Base-by-base conservation (phyloP, 2,888 invertebrate species). In the Koerneria pararmatus region DNA sequence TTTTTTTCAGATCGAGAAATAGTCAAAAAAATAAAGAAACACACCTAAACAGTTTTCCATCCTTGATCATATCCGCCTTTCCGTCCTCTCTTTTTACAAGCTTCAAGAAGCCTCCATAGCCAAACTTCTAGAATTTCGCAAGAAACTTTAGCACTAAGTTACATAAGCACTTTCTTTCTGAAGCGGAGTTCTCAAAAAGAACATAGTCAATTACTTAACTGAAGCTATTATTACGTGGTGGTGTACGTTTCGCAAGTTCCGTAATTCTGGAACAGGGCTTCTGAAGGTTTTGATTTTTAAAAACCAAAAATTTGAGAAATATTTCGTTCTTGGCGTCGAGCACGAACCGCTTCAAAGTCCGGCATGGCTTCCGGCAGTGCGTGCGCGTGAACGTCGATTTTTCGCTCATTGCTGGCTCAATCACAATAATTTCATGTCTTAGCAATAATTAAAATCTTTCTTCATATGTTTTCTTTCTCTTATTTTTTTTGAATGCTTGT, bases 361-460 rank as follows among this genome's bases (percentile, higher is more conserved):
- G 87, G 87, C 85, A 87, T 87, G n/a, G 77, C 79, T 66, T 84
- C 80, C 0, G 87, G 87, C 32, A 87, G 77, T 74, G 87, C 86
- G 71, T 87, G 87, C 27, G 84, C 86, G 74, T 87, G 87, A 4
- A 88, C 78, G 74, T 87, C 87, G 53, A 87, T 84, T 78, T 87
- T 87, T 2, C 73, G 71, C 6, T 65, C 58, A 27, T 69, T 61
- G 1, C 66, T 68, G 3, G 67, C 75, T 74, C 53, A 64, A 74
- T n/a, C n/a, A n/a, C n/a, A n/a, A n/a, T n/a, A n/a, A n/a, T n/a
- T n/a, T n/a, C n/a, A n/a, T n/a, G n/a, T n/a, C n/a, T n/a, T n/a
- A n/a, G n/a, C n/a, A n/a, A n/a, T n/a, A n/a, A n/a, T n/a, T n/a
- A n/a, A n/a, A n/a, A n/a, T n/a, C n/a, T n/a, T n/a, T n/a, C n/a